Conservation (phyloP, 2,888 invertebrate species). For the Morpho helenor region DNA sequence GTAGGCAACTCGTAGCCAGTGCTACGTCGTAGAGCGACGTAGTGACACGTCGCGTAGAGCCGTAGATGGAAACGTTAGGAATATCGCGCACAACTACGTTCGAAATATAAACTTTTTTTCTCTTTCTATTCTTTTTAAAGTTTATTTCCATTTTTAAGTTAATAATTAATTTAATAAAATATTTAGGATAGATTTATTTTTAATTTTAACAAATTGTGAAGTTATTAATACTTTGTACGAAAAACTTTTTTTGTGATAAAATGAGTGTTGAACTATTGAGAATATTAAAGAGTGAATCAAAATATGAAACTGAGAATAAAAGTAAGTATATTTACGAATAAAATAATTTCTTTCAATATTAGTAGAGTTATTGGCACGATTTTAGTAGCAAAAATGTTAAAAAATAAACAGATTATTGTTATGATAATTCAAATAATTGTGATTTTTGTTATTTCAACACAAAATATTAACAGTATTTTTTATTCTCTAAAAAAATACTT, state of each 20-base stretch:
- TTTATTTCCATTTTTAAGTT: conserved; percentile 5
- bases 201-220: neutral
- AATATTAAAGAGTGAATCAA: conserved; percentile 51
- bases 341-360: neutral
- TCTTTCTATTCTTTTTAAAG: conserved; percentile 12
- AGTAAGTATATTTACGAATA: conserved; percentile 41
- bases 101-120: conserved; percentile 17
- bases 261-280: conserved; percentile 62
- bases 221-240: conserved; percentile 4
- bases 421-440: too few relatives aligned
- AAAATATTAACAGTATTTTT: too few relatives aligned
- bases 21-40: conserved; percentile 66
- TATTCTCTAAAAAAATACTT: too few relatives aligned
- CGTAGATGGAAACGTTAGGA: conserved; percentile 37
- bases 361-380: neutral
- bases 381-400: too few relatives aligned
- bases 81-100: conserved; percentile 37
- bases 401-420: too few relatives aligned
- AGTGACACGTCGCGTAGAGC: conserved; percentile 51
- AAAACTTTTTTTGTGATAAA: conserved; percentile 19
- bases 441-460: too few relatives aligned
- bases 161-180: neutral
- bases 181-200: neutral
- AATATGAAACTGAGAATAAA: conserved; percentile 39
- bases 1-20: conserved; percentile 42